phyloP scores from a whole-genome alignment of 2,888 invertebrate species.

The Pseudococcus longispinus region DNA sequence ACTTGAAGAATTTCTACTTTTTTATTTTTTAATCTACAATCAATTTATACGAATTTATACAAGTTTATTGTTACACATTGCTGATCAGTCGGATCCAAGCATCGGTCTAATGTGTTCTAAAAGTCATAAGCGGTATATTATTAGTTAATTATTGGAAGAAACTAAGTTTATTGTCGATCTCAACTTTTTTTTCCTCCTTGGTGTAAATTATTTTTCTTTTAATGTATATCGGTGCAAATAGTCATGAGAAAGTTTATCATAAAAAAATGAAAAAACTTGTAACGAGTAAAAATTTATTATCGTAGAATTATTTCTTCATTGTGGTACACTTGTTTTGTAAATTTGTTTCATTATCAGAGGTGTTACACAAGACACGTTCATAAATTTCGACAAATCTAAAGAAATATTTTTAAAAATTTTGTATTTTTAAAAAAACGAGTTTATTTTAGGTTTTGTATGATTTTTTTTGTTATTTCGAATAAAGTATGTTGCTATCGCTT shows the following conservation, averaged over 20 bases:
- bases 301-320: neutral
- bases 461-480: slow-evolving; percentile 34
- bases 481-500: slow-evolving; percentile 38
- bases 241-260: neutral
- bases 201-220: neutral
- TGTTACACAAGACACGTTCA: neutral
- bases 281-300: neutral
- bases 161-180: neutral
- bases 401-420: neutral
- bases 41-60: neutral
- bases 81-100: neutral
- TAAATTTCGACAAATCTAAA: slow-evolving; percentile 5
- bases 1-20: neutral
- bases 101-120: neutral
- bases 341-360: neutral
- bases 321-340: neutral
- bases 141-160: neutral
- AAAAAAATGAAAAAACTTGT: neutral
- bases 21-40: neutral
- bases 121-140: too few species aligned
- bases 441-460: slow-evolving; percentile 37
- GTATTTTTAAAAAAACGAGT: slow-evolving; percentile 6
- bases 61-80: neutral
- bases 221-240: neutral
- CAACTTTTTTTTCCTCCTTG: neutral